Evolutionary conservation across 2,888 invertebrate species (phyloP).

Genomic region (Drosophila maculinotata): DNA sequence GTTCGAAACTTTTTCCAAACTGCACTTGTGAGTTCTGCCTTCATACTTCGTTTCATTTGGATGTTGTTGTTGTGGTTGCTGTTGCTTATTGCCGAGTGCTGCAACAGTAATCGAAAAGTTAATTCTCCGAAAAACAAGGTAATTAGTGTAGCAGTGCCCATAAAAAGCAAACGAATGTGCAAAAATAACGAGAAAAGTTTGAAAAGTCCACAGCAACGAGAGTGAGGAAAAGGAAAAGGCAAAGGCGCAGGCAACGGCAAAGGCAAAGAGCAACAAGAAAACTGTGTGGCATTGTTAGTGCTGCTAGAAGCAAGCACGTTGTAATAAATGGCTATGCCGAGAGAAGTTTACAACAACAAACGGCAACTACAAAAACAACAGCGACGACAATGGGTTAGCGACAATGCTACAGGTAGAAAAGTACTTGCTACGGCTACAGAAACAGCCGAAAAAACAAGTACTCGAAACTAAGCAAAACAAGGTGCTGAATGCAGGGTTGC

Average conservation of each 20-base stretch:
- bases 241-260: constrained; percentile 27
- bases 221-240: constrained; percentile 23
- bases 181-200: constrained; percentile 79
- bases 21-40: constrained; percentile 65
- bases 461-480: background rate
- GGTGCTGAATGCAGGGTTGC: constrained; percentile 21
- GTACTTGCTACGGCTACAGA: constrained; percentile 13
- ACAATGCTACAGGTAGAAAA: constrained; percentile 47
- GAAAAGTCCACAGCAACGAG: constrained; percentile 53
- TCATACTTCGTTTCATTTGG: constrained; percentile 23
- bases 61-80: constrained; percentile 19
- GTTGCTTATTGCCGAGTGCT: constrained; percentile 43
- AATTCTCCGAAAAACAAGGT: constrained; percentile 82
- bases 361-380: constrained; percentile 26
- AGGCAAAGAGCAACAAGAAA: constrained; percentile 44
- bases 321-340: constrained; percentile 69
- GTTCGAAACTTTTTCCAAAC: constrained; percentile 47
- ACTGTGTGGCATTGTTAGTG: constrained; percentile 74
- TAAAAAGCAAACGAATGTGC: constrained; percentile 81
- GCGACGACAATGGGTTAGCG: constrained; percentile 16
- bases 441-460: constrained; percentile 2
- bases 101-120: constrained; percentile 82
- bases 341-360: constrained; percentile 31
- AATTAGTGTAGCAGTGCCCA: constrained; percentile 78
- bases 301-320: constrained; percentile 60